Percentiles rank a stretch among this genome's conserved stretches.
Evolutionary conservation across 2,888 invertebrate genomes (phyloP).

Genomic region (Agrilus mali): DNA sequence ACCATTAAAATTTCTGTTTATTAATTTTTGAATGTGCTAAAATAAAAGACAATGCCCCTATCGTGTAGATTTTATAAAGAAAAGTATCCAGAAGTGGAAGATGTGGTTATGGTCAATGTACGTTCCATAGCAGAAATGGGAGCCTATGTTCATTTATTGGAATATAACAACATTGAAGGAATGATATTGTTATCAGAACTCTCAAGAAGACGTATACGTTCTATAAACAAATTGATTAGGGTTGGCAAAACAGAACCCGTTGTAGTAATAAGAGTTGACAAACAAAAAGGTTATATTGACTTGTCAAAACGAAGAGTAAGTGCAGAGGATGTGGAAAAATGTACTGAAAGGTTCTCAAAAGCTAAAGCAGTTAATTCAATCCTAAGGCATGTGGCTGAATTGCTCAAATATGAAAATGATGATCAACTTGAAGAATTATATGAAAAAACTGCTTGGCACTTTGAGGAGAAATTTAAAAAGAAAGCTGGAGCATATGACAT

Average conservation of each 20-base stretch:
- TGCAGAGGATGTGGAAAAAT: conserved; percentile 94
- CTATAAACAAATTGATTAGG: conserved; percentile 97
- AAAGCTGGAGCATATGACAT: conserved; percentile 95
- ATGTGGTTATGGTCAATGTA: conserved; percentile 99
- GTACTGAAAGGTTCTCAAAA: conserved; percentile 96
- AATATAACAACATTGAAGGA: conserved; percentile 98
- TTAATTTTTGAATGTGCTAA: not conserved
- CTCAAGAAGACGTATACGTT: conserved; percentile 95
- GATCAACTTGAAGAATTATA: conserved; percentile 92
- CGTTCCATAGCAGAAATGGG: conserved; percentile 99
- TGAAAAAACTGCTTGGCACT: conserved; percentile 94
- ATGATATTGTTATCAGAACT: conserved; percentile 98
- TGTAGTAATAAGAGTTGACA: conserved; percentile 97
- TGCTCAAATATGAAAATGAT: conserved; percentile 80
- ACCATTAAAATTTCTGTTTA: not conserved
- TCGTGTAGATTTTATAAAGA: conserved; percentile 95
- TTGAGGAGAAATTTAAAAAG: conserved; percentile 93
- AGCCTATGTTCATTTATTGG: conserved; percentile 93
- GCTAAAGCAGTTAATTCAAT: conserved; percentile 98
- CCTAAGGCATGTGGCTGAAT: conserved; percentile 91
- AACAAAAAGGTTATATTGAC: conserved; percentile 99
- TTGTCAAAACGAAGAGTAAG: conserved; percentile 97
- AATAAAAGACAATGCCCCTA: conserved; percentile 48
- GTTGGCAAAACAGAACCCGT: conserved; percentile 99
- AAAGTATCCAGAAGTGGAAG: conserved; percentile 96